Evolutionary conservation across 2,888 invertebrate species (phyloP).

Genomic region (Chirona hameri): DNA sequence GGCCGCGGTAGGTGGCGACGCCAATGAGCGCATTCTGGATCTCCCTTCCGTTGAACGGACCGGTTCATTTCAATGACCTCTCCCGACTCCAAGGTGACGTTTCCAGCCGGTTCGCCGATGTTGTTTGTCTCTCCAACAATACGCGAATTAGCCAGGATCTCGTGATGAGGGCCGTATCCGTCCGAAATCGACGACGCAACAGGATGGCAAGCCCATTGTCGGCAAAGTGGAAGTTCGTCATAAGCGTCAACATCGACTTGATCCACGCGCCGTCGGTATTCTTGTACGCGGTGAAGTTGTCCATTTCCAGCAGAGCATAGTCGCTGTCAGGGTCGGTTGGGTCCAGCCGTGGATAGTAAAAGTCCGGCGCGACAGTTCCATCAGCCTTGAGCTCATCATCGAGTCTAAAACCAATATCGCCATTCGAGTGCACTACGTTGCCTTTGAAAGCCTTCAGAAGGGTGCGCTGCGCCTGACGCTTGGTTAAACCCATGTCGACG

Average conservation of each 20-base stretch:
- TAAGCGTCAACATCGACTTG: no score
- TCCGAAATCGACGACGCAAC: background rate
- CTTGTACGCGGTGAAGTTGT: background rate
- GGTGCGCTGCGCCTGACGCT: background rate
- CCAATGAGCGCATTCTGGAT: background rate
- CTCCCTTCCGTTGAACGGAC: no score
- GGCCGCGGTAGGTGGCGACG: no score
- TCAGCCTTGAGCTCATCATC: background rate
- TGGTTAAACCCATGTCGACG: background rate
- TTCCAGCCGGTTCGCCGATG: background rate
- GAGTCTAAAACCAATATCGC: background rate
- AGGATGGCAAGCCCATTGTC: background rate
- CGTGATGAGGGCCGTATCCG: background rate
- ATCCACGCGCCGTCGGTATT: background rate
- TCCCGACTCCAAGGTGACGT: no score
- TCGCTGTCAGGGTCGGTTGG: background rate
- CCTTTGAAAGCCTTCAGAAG: background rate
- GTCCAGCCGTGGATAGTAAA: background rate
- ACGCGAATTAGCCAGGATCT: background rate
- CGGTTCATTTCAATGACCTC: no score
- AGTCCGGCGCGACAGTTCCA: background rate
- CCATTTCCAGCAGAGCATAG: background rate
- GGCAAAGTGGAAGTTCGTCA: background rate
- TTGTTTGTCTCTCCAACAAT: background rate
- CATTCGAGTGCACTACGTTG: background rate